These are phyloP conservation scores for Lethocerus indicus DNA, from an alignment of 1,140 invertebrate genomes.

Conservation along the genomic window DNA sequence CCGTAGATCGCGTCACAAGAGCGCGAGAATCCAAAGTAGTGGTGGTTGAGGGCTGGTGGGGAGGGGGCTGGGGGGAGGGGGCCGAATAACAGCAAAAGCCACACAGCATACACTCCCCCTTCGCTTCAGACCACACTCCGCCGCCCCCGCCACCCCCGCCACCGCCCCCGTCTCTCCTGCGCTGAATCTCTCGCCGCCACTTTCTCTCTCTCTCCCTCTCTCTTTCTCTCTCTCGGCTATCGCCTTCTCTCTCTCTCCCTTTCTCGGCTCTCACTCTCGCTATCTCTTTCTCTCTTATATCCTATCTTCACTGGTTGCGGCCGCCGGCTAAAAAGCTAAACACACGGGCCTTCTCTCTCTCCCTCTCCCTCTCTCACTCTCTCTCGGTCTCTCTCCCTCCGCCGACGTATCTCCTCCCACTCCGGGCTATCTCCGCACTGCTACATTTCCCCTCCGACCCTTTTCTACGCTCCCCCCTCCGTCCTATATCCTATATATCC, in stretches of 20 bases:
- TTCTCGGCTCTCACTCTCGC: neutral
- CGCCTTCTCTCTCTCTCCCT: neutral
- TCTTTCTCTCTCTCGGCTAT: constrained; percentile 24
- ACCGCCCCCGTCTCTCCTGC: constrained; percentile 22
- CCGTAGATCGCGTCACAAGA: constrained; percentile 15
- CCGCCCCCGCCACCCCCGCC: constrained; percentile 20
- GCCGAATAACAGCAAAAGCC: constrained; percentile 22
- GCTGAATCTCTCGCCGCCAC: constrained; percentile 21
- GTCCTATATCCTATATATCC: constrained; percentile 4
- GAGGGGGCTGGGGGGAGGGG: constrained; percentile 22
- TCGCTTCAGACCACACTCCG: neutral
- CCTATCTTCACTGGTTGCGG: constrained; percentile 30
- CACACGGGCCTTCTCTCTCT: too few relatives aligned
- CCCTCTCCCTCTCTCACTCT: too few relatives aligned
- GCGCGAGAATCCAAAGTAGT: constrained; percentile 14
- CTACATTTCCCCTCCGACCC: constrained; percentile 10
- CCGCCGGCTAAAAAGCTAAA: constrained; percentile 34
- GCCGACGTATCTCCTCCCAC: constrained; percentile 27
- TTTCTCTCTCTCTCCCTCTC: constrained; percentile 19
- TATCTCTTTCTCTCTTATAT: constrained; percentile 21
- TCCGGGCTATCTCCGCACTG: constrained; percentile 13
- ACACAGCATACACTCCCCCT: constrained; percentile 10
- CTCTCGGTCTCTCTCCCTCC: too few relatives aligned
- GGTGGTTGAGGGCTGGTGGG: constrained; percentile 12
- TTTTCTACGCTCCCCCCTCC: neutral